Evolutionary conservation across 2,888 invertebrate species (phyloP), one percentile per base, ranked within the genome.

Genomic region (Byasa hedistus): DNA sequence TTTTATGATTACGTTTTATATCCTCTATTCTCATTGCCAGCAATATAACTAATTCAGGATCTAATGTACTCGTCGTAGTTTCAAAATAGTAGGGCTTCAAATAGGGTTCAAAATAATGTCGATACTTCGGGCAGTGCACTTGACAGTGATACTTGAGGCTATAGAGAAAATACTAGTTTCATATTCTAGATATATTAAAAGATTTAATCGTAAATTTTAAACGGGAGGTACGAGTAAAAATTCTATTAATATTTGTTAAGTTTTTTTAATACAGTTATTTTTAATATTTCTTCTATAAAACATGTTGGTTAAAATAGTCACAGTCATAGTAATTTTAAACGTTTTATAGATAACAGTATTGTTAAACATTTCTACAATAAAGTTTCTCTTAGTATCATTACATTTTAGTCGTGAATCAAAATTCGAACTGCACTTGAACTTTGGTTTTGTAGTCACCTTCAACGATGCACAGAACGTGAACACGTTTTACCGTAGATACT

Each of bases 401-500:
- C 19, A 44, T 44, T 44, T 2, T 17, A 44, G 12, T 19, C 15
- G 12, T 24, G 12, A 21, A 27, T 48, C 48, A 21, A 60, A 59
- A 52, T 27, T n/a, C 22, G 7, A 27, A 32, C 44, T 66, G 57
- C 62, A 62, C 62, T 69, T 69, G 69, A 75, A 68, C 71, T 70
- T 71, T 72, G 67, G 52, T 61, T 63, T 72, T 64, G 66, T 66
- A 68, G 59, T 61, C 71, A 70, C 69, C 67, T 57, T 70, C 71
- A 74, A 74, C 72, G 74, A 75, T 71, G 62, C 61, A 59, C 67
- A 58, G 57, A 61, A 52, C 61, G 61, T 67, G 67, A 67, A 70
- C 60, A 69, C 61, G 68, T 67, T 68, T 51, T 44, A 65, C 58
- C 39, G 63, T 66, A 64, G 64, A 63, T 65, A 66, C 48, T 63